Evolutionary conservation across 1,140 invertebrate species (phyloP), one percentile per base, ranked within the genome.

Genomic region (Caerostris extrusa): DNA sequence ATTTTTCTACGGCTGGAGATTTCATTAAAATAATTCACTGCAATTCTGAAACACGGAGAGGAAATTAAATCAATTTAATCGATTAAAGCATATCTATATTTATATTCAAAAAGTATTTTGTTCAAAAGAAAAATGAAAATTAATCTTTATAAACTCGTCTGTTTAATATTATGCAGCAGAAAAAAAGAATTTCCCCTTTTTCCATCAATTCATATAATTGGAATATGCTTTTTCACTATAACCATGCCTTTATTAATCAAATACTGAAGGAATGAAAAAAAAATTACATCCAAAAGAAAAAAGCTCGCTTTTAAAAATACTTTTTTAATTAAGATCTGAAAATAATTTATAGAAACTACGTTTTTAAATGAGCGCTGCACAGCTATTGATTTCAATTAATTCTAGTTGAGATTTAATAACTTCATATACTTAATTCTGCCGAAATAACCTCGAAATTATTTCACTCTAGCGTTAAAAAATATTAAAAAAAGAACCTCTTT

Each of bases 301-400:
- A 91, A 81, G 61, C 67, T 77, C 53, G 19, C 64, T 10, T 87
- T 89, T 69, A 34, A 53, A 55, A 61, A 89, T 89, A 77, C 19
- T 91, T 91, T 81, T 93, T 93, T 93, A 93, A 93, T 93, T 87
- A 93, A 93, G 91, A 86, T 14, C 53, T 53, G 60, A 60, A 81
- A 93, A 87, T 93, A 93, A 93, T 86, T 93, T 93, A 71, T 71
- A 93, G 64, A 87, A 93, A 83, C 14, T 82, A 87, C 61, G 61
- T n/a, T 53, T 8, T 8, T 12, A 93, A 93, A 67, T 55, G 61
- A 67, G 61, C 3, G 8, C 81, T 77, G 55, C 81, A 71, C 64
- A 93, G 77, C 83, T 93, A 93, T 93, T 93, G 91, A 93, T 93
- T 93, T 93, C 91, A 93, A 93, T 93, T 93, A 93, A 93, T 93